These are phyloP conservation scores for Alloplasta piceator DNA, from an alignment of 2,888 invertebrate genomes.

Conservation along the genomic window DNA sequence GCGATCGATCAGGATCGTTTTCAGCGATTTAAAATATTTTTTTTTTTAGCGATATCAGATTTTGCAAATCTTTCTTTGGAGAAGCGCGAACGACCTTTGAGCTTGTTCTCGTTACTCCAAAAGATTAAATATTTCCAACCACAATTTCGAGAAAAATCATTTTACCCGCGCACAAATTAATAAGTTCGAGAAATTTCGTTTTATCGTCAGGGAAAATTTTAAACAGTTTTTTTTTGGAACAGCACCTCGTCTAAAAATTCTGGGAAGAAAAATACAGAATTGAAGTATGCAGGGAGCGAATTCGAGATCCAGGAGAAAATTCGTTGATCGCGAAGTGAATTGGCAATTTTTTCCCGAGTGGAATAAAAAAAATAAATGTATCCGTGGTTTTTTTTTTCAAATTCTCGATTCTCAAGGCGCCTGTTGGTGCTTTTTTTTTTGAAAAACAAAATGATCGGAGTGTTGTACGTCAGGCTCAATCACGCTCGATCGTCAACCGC, in stretches of 20 bases:
- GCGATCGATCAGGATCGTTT: conserved; percentile 21
- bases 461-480: conserved; percentile 47
- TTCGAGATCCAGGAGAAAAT: conserved; percentile 38
- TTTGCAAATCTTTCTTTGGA: conserved; percentile 26
- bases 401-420: not conserved
- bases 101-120: conserved; percentile 56
- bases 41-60: not conserved
- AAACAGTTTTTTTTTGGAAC: not conserved
- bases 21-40: conserved; percentile 15
- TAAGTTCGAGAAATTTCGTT: not conserved
- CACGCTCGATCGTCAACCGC: conserved; percentile 47
- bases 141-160: conserved; percentile 1
- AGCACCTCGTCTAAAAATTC: not conserved
- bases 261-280: conserved; percentile 2
- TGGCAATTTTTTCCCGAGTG: conserved; percentile 8
- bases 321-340: not conserved
- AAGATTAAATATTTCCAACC: not conserved
- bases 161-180: not conserved
- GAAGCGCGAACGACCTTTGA: conserved; percentile 39
- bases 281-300: conserved; percentile 3
- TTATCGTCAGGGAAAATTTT: not conserved
- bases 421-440: not conserved
- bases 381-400: conserved; percentile 11
- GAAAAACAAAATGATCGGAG: conserved; percentile 48
- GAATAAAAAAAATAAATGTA: conserved; percentile 23